Percentiles rank a stretch among this genome's conserved stretches.
These are phyloP conservation scores for Oreamnos americanus DNA, from an alignment of 2,113 vertebrate genomes.

Conservation along the genomic window DNA sequence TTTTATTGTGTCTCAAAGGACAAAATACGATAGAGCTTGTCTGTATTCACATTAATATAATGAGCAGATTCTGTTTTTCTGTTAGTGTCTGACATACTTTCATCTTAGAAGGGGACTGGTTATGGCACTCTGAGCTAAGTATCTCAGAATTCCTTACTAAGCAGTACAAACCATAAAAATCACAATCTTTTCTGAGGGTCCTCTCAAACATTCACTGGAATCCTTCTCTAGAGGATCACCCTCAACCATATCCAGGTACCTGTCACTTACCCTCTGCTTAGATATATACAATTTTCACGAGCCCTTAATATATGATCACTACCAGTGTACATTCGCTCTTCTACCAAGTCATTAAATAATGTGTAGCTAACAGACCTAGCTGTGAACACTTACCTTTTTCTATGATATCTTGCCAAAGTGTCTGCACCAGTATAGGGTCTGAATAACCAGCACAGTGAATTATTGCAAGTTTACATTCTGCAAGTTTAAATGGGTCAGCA, in stretches of 20 bases:
- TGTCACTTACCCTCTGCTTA: neutral
- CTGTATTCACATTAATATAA: neutral
- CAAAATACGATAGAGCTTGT: neutral
- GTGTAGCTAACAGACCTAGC: neutral
- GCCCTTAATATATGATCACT: neutral
- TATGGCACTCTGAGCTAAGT: neutral
- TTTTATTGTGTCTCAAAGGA: conserved; percentile 3
- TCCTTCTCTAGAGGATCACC: neutral
- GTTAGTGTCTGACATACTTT: neutral
- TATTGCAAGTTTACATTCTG: conserved; percentile 97
- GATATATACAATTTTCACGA: neutral
- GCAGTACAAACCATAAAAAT: neutral
- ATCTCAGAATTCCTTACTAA: neutral
- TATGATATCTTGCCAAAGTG: conserved; percentile 97
- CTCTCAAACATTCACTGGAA: neutral
- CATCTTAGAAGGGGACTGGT: neutral
- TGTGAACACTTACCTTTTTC: conserved; percentile 88
- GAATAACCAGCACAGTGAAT: conserved; percentile 97
- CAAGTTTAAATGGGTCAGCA: conserved; percentile 95
- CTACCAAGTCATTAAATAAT: neutral
- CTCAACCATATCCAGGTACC: neutral
- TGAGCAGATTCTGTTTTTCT: neutral
- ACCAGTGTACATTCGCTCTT: neutral
- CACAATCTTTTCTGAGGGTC: neutral
- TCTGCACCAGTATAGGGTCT: conserved; percentile 95